These are phyloP conservation scores for Chrysolina americana DNA, from an alignment of 2,888 invertebrate genomes.

Conservation along the genomic window DNA sequence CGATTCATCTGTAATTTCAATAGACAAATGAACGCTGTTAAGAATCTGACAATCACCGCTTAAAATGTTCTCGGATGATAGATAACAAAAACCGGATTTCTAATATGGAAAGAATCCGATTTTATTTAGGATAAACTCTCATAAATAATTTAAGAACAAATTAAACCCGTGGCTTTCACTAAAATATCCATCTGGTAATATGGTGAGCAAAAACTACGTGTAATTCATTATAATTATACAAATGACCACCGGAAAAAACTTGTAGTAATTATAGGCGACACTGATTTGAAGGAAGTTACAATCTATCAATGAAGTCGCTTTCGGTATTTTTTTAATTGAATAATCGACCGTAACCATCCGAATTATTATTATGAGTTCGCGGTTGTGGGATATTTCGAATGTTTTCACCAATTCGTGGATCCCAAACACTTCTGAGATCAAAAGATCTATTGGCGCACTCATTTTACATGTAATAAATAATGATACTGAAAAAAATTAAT, in stretches of 20 bases:
- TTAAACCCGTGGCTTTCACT: constrained; percentile 42
- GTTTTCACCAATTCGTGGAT: not conserved
- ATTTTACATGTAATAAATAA: too few relatives aligned
- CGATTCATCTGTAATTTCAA: constrained; percentile 50
- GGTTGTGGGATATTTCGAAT: not conserved
- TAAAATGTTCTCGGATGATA: constrained; percentile 45
- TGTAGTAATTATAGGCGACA: constrained; percentile 33
- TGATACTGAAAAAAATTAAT: too few relatives aligned
- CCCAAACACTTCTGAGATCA: not conserved
- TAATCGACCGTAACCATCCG: constrained; percentile 3
- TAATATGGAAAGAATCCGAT: constrained; percentile 51
- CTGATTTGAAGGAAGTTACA: constrained; percentile 30
- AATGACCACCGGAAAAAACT: constrained; percentile 33
- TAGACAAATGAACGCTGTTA: constrained; percentile 54
- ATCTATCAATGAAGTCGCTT: constrained; percentile 25
- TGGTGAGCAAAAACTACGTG: constrained; percentile 30
- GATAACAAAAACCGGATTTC: constrained; percentile 53
- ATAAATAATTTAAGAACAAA: constrained; percentile 53
- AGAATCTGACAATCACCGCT: constrained; percentile 52
- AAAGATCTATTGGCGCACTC: too few relatives aligned
- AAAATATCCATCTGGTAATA: constrained; percentile 33
- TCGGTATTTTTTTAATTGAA: constrained; percentile 19
- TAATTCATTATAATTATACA: constrained; percentile 34
- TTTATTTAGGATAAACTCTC: constrained; percentile 52
- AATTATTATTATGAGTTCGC: not conserved